Percentiles rank a stretch among this genome's conserved stretches.
Conservation (phyloP, 2,113 vertebrate species). For the Lampris megalopsis region DNA sequence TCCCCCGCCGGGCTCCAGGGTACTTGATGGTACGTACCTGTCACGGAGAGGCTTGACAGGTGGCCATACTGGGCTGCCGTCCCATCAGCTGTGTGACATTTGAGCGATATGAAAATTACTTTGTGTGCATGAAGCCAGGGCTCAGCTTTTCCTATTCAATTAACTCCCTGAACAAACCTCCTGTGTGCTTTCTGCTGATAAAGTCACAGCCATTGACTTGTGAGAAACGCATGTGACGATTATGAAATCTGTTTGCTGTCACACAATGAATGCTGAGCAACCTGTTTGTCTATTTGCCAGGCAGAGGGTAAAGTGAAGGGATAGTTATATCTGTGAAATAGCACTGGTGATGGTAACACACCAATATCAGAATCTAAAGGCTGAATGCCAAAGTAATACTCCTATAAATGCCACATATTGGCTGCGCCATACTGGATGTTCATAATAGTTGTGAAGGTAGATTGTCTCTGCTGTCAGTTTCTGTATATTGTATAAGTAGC, state of each 20-base stretch:
- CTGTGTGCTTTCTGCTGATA: constrained; percentile 78
- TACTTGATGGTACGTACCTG: constrained; percentile 36
- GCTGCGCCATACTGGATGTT: constrained; percentile 41
- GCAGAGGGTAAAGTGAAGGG: constrained; percentile 59
- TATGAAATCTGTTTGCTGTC: constrained; percentile 67
- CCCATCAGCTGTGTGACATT: constrained; percentile 67
- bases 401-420: constrained; percentile 44
- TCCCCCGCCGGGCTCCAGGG: not conserved
- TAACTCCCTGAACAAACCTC: constrained; percentile 74
- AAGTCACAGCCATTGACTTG: constrained; percentile 77
- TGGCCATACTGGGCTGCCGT: constrained; percentile 69
- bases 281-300: constrained; percentile 64
- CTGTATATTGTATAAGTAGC: constrained; percentile 45
- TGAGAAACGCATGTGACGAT: constrained; percentile 63
- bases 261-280: constrained; percentile 67
- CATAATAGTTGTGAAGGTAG: constrained; percentile 50
- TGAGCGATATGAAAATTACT: constrained; percentile 76
- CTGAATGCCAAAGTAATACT: constrained; percentile 39
- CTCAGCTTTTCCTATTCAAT: constrained; percentile 73
- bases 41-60: constrained; percentile 61
- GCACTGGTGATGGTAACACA: constrained; percentile 57
- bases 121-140: constrained; percentile 48
- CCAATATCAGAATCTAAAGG: constrained; percentile 53
- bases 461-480: constrained; percentile 55
- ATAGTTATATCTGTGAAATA: constrained; percentile 65